phyloP scores from a whole-genome alignment of 2,888 invertebrate genomes.

The Zaprionus bogoriensis region DNA sequence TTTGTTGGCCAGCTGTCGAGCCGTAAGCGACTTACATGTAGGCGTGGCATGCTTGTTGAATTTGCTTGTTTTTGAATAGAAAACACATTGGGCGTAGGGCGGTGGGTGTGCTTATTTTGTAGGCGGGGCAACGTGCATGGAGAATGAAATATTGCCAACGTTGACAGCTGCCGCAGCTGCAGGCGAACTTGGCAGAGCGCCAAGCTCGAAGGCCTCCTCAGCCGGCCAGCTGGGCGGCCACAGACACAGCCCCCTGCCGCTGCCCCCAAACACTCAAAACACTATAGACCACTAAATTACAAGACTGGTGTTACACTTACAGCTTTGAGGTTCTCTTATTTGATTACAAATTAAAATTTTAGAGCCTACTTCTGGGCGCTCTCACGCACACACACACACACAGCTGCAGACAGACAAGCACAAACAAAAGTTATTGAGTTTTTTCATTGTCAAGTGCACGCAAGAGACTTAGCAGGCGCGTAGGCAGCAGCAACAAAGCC shows the following conservation, averaged over 20 bases:
- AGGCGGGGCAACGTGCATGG: conserved; percentile 15
- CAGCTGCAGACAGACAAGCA: conserved; percentile 2
- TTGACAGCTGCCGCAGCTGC: conserved; percentile 63
- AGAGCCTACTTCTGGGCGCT: conserved; percentile 47
- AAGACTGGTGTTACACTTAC: too few relatives aligned
- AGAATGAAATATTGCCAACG: conserved; percentile 53
- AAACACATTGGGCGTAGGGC: neutral
- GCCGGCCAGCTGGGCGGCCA: conserved; percentile 20
- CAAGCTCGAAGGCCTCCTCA: conserved; percentile 26
- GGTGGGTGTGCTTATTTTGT: neutral
- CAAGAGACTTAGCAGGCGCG: neutral
- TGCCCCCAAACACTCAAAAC: too few relatives aligned
- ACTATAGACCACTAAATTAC: too few relatives aligned
- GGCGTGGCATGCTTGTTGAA: conserved; percentile 38
- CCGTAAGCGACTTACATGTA: neutral
- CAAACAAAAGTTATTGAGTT: conserved; percentile 9
- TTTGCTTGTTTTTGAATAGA: neutral
- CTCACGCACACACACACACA: neutral
- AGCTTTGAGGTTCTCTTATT: neutral
- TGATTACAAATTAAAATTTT: conserved; percentile 4
- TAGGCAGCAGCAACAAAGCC: neutral
- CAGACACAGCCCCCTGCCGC: neutral
- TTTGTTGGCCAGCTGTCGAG: conserved; percentile 22
- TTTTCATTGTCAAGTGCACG: conserved; percentile 60
- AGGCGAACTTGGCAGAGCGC: conserved; percentile 50